Conservation (phyloP, 2,113 vertebrate species). For the Rhadina sibilatrix region DNA sequence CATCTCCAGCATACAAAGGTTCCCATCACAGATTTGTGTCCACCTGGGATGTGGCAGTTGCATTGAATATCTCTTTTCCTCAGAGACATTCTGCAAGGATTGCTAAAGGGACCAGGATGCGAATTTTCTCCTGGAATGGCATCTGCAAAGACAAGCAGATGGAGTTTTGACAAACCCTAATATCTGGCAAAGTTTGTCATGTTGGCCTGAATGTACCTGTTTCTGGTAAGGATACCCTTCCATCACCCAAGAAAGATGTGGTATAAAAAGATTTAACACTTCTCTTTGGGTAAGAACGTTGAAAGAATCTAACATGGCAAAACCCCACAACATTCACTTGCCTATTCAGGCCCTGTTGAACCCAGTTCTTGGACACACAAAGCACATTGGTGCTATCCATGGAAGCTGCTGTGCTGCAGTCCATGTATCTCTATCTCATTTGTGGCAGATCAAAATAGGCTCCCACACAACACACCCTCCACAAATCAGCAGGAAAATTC, state of each 20-base stretch:
- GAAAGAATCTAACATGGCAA: not conserved
- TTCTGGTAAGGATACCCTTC: not conserved
- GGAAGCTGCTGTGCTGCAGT: not conserved
- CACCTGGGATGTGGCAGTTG: not conserved
- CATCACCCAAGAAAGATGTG: not conserved
- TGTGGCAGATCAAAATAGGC: not conserved
- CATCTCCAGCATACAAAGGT: not conserved
- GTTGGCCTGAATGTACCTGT: not conserved
- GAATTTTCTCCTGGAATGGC: not conserved
- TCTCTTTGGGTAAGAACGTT: not conserved
- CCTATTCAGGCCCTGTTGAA: not conserved
- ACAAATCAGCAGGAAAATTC: not conserved
- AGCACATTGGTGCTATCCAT: not conserved
- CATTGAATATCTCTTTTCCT: not conserved
- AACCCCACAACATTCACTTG: fast-evolving
- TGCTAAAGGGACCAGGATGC: not conserved
- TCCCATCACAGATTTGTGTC: not conserved
- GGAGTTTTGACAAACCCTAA: not conserved
- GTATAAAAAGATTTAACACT: not conserved
- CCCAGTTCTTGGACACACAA: not conserved
- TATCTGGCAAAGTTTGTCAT: not conserved
- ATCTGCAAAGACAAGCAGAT: not conserved
- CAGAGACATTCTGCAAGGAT: not conserved
- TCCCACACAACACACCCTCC: not conserved
- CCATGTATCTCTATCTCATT: not conserved